Base-by-base conservation (phyloP, 1,140 invertebrate species). In the Carposina sasakii region DNA sequence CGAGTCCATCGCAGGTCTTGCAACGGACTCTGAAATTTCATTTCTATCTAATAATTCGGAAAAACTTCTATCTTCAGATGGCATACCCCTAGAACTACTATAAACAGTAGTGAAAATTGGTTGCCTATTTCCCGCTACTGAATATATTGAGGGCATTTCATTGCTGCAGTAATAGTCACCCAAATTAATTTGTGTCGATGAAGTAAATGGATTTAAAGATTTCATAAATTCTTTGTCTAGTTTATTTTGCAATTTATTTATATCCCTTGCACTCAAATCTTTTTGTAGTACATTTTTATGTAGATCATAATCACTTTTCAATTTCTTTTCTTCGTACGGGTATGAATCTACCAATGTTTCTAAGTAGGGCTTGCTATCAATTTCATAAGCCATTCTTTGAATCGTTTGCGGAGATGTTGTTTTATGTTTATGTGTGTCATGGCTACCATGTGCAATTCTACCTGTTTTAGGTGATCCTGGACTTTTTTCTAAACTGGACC, bases 401-500 rank as follows among this genome's bases (percentile, higher is more conserved):
- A 70, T 44, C 22, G 66, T 57, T 55, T 81, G 76, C 40, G 81
- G 76, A 6, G 81, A 82, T 30, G 70, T 49, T 44, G 67, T 67
- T 71, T 70, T 72, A 36, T 71, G 66, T 71, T 79, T 81, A 52
- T 81, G 71, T 31, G 61, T 51, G 48, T 84, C 81, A 47, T 84
- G 76, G 37, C 59, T 60, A 41, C 57, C 49, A 48, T 84, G 78
- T 12, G 58, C 48, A 24, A 71, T 62, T 62, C 81, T 67, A 16
- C 73, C 76, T 20, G 73, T 84, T 75, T 84, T 85, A 0, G 92
- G 91, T 1, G 91, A 93, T 40, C 90, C 90, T 9, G 92, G 93
- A 21, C 93, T 94, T 83, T 94, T 95, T 78, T 94, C 93, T 54
- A 93, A 75, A 71, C 91, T 93, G 8, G 92, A 94, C 90, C 93